These are phyloP conservation scores for Taxidea taxus DNA, from an alignment of 2,113 vertebrate genomes.

Conservation along the genomic window DNA sequence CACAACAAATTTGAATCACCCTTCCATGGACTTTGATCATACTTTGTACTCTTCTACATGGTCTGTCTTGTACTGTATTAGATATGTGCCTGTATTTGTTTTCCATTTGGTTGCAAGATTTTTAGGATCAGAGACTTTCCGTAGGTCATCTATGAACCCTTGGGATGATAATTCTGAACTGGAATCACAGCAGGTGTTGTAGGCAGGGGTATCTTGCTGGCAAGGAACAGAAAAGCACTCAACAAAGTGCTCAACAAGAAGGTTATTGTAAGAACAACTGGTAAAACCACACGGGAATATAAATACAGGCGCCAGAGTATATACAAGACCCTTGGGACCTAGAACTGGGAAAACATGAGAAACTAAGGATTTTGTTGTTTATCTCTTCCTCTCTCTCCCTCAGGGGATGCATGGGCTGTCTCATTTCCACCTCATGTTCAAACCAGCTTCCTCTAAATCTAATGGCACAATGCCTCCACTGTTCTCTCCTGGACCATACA, in stretches of 20 bases:
- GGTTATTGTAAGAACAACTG: not conserved
- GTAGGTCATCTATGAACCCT: not conserved
- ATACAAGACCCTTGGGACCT: not conserved
- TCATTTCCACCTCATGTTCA: constrained; percentile 7
- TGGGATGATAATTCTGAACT: constrained; percentile 22
- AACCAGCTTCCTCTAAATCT: not conserved
- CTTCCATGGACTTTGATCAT: not conserved
- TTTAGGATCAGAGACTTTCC: not conserved
- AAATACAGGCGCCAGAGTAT: not conserved
- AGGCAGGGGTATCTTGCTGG: not conserved
- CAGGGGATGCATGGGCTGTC: not conserved
- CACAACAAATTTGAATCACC: not conserved
- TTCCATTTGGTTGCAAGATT: not conserved
- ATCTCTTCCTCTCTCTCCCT: not conserved
- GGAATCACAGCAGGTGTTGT: not conserved
- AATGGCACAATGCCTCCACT: not conserved
- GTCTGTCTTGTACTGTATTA: not conserved
- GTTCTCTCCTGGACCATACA: not conserved
- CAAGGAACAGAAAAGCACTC: not conserved
- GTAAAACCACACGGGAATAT: not conserved
- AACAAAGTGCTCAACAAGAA: not conserved
- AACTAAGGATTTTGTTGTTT: constrained; percentile 1
- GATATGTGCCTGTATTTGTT: not conserved
- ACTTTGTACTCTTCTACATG: not conserved
- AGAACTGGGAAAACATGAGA: not conserved